Evolutionary conservation across 92 coral and sea anemone genomes (phyloP), one percentile per base, ranked within the genome.

Genomic region (Epizoanthus stellaris): DNA sequence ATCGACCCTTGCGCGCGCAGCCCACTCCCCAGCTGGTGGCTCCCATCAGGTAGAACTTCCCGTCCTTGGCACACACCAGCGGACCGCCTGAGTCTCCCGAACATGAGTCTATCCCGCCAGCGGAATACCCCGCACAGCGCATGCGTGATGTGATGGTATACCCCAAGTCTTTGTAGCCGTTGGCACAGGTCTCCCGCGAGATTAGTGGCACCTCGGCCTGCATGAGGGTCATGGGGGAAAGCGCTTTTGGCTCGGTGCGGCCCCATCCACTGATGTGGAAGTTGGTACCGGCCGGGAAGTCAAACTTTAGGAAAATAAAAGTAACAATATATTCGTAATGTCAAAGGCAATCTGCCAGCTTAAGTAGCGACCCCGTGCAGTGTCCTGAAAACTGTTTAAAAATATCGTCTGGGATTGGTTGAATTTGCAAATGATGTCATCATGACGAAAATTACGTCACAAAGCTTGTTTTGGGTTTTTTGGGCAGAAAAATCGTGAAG

Each of bases 21-120:
- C 97, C 97, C 36, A 86, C 61, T 16, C 97, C 97, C 97, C 97
- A 93, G 86, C 97, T 93, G 64, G 89, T 82, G 39, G 85, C 90
- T 36, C 97, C 97, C 89, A 87, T 80, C 23, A 89, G 94, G 69
- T 84, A 87, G 91, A 94, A 93, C 38, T 76, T 91, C 64, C 85
- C 73, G n/a, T 75, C 71, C 45, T 72, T 75, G 0, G 12, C 42
- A 57, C 97, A 93, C 57, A 89, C 93, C 86, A 93, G 92, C 69
- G 97, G 97, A 69, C 97, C 97, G 6, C 97, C 97, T 15, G 94
- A 91, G 76, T 93, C 97, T 69, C 97, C 97, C 20, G 89, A 91
- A 71, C 97, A 93, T 91, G 97, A 93, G 90, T 93, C 97, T 77
- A 93, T 93, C 12, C 72, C 88, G 1, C 97, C 97, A 53, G 61